Evolutionary conservation across 1,140 invertebrate species (phyloP).

Genomic region (Drosophila subpulchrella): DNA sequence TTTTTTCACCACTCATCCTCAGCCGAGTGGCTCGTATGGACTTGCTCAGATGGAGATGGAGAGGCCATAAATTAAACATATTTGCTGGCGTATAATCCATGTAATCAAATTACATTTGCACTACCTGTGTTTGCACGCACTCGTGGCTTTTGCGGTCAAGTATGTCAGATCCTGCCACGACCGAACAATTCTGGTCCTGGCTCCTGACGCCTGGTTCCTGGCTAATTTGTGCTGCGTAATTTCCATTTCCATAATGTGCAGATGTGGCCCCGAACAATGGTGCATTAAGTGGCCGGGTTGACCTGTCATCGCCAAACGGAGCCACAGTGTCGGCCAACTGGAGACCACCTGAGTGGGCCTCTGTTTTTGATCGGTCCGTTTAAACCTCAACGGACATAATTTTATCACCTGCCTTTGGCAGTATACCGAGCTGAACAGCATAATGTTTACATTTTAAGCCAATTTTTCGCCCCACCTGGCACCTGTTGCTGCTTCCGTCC

Average conservation of each 20-base stretch:
- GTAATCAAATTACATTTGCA: slow-evolving; percentile 34
- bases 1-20: slow-evolving; percentile 15
- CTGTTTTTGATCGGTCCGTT: slow-evolving; percentile 9
- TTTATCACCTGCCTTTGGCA: slow-evolving; percentile 11
- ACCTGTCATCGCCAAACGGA: slow-evolving; percentile 55
- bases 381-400: slow-evolving; percentile 24
- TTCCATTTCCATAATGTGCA: slow-evolving; percentile 47
- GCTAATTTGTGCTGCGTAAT: slow-evolving; percentile 69
- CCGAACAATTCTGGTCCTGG: slow-evolving; percentile 16
- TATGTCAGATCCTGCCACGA: slow-evolving; percentile 8
- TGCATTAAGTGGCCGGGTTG: slow-evolving; percentile 51
- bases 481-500: slow-evolving; percentile 60
- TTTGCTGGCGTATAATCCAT: slow-evolving; percentile 40
- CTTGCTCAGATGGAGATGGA: neutral
- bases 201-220: slow-evolving; percentile 1
- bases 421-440: neutral
- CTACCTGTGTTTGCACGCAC: slow-evolving; percentile 6
- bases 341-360: slow-evolving; percentile 7
- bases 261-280: slow-evolving; percentile 34
- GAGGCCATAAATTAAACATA: slow-evolving; percentile 44
- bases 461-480: slow-evolving; percentile 7
- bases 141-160: neutral
- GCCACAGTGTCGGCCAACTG: slow-evolving; percentile 18
- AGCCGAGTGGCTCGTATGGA: slow-evolving; percentile 25
- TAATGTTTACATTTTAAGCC: slow-evolving; percentile 14